A percentile compares a stretch with the other conserved stretches of the same genome.
Evolutionary conservation across 2,888 invertebrate species (phyloP).

Genomic region (Chrysopilus asiliformis): DNA sequence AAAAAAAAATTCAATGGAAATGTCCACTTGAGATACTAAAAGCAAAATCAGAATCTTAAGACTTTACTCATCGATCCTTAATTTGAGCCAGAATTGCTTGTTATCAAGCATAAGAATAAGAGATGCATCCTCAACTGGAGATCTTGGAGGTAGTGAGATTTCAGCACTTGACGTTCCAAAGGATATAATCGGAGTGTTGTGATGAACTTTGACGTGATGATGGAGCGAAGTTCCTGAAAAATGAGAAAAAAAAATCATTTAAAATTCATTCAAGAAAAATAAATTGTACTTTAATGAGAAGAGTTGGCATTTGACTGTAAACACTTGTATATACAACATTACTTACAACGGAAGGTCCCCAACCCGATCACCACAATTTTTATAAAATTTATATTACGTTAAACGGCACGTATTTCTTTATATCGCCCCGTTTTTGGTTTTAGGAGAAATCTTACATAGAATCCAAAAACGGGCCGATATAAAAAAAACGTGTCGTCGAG

Average conservation of each 20-base stretch:
- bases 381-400: too few relatives aligned
- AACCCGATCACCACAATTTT: too few relatives aligned
- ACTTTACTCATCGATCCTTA: constrained; percentile 18
- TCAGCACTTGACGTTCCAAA: constrained; percentile 19
- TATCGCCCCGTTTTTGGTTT: too few relatives aligned
- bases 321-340: too few relatives aligned
- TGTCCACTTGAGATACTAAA: constrained; percentile 5
- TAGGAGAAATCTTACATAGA: too few relatives aligned
- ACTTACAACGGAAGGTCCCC: too few relatives aligned
- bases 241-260: constrained; percentile 1
- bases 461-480: too few relatives aligned
- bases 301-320: too few relatives aligned
- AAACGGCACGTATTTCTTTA: too few relatives aligned
- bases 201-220: constrained; percentile 20
- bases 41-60: constrained; percentile 10
- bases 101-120: constrained; percentile 19
- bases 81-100: constrained; percentile 21
- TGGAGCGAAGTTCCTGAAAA: constrained; percentile 17
- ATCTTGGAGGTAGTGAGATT: constrained; percentile 21
- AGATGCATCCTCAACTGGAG: constrained; percentile 21
- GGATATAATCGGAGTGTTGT: constrained; percentile 20
- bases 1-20: constrained; percentile 5
- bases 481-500: too few relatives aligned
- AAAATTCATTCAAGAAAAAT: background rate
- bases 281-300: background rate